Evolutionary conservation across 2,797 vertebrate species (phyloP), one percentile per base, ranked within the genome.

Genomic region (Limosa lapponica): DNA sequence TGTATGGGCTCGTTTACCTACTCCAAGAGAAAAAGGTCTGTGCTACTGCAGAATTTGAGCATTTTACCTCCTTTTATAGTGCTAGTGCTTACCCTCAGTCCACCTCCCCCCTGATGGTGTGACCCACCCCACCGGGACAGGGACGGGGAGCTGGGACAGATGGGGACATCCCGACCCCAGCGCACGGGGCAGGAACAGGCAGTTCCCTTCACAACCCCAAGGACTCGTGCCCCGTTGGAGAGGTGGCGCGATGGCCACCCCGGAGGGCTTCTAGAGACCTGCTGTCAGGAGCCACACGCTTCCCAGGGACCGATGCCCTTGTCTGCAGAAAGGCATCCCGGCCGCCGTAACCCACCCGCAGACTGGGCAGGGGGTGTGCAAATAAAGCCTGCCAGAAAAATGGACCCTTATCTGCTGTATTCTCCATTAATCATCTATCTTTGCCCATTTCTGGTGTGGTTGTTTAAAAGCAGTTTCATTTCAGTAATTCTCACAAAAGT

Each of bases 321-420:
- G n/a, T 12, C 80, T 17, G 18, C 39, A 25, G 64, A 55, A 8
- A 4, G 13, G 27, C 41, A 10, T 6, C 66, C 25, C 13, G 0
- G 57, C n/a, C 44, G 13, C 87, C 1, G 0, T 2, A 27, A 61
- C 6, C 11, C 13, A 16, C 3, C 6, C 1, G 0, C 30, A 11
- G 28, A 3, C 12, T 9, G 10, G 46, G 52, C 48, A 70, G 11
- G 9, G 46, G 6, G 0, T 23, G 5, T 8, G 25, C 10, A 28
- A 24, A 70, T 11, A 54, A 54, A n/a, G 36, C 28, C 34, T 27
- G 24, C 2, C 57, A 59, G 46, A 24, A 77, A 43, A 82, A 49
- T 2, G 14, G 13, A 10, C 61, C 20, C 3, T 19, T 11, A 12
- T 2, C 67, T 66, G 28, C 61, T 43, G 11, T 13, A 22, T 22